Conservation (phyloP, 2,797 vertebrate genomes). For the Hyperoplus immaculatus region DNA sequence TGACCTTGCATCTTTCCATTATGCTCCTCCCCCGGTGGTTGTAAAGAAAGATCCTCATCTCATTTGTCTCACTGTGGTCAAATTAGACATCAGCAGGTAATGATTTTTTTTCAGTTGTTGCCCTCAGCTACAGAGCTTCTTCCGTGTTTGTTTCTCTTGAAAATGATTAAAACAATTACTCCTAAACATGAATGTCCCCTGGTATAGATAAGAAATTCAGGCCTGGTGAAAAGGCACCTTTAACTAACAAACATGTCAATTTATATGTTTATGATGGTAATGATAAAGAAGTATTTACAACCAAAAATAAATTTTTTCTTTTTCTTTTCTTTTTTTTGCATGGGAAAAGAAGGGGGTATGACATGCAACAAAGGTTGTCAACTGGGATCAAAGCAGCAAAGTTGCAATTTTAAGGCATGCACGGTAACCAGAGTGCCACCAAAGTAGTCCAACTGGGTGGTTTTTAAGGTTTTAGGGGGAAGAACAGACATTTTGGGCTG, state of each 20-base stretch:
- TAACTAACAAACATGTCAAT: not conserved
- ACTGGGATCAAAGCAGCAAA: too few species aligned
- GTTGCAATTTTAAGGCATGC: too few species aligned
- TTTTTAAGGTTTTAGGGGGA: not conserved
- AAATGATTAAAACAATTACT: not conserved
- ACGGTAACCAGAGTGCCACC: too few species aligned
- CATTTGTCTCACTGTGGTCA: slow-evolving; percentile 44
- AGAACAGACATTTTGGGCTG: not conserved
- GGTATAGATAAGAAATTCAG: not conserved
- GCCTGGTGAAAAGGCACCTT: not conserved
- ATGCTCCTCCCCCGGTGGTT: slow-evolving; percentile 33
- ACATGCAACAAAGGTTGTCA: too few species aligned
- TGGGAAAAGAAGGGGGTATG: too few species aligned
- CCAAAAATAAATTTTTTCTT: not conserved
- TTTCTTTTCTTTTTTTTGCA: too few species aligned
- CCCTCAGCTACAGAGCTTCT: not conserved
- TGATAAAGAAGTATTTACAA: not conserved
- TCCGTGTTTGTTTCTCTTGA: not conserved
- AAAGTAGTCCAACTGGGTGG: not conserved
- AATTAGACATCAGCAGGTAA: slow-evolving; percentile 29
- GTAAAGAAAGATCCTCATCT: slow-evolving; percentile 41
- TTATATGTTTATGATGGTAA: not conserved
- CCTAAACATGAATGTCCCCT: not conserved
- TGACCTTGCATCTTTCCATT: slow-evolving; percentile 55
- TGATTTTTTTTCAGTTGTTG: slow-evolving; percentile 8